Evolutionary conservation across 2,888 invertebrate genomes (phyloP), one percentile per base, ranked within the genome.

Genomic region (Tromatobia lineatoria): DNA sequence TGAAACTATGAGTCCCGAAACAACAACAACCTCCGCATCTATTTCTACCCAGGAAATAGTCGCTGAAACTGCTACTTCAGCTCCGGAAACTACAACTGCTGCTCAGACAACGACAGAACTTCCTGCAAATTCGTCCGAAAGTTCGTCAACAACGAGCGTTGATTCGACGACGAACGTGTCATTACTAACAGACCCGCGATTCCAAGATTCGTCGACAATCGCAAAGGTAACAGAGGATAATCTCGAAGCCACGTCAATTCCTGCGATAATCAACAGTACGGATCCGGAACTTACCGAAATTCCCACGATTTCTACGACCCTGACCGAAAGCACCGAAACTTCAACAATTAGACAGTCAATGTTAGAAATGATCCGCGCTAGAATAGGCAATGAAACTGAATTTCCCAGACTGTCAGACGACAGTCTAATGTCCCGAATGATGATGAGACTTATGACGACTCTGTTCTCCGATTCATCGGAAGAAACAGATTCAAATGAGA

Each of bases 391-490:
- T 47, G 38, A 52, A 29, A 78, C 82, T 57, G 77, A 83, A 15
- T 61, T 59, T 18, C 61, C 83, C 7, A 66, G 57, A 75, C 13
- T 54, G 29, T 71, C 82, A 13, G 82, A 81, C 57, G 76, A 87
- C 59, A 77, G 66, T 64, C 73, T 86, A 6, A 52, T 87, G 45
- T 82, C 82, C 20, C 75, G 77, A 73, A 86, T 87, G 85, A 87
- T 87, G 87, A 79, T 78, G 25, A 80, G 87, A 61, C 83, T 87
- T 10, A 87, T 87, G 87, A 73, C 66, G 42, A 52, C 80, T 29
- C 61, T 87, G 25, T 71, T 83, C 50, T 67, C 78, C 47, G 70
- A 80, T 66, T 73, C 47, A 11, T 66, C 81, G 4, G 69, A 70
- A 38, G 54, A 64, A 20, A 38, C 73, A 2, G 69, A 18, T 34